Evolutionary conservation across 2,113 vertebrate species (phyloP), one percentile per base, ranked within the genome.

Genomic region (Lagopus muta): DNA sequence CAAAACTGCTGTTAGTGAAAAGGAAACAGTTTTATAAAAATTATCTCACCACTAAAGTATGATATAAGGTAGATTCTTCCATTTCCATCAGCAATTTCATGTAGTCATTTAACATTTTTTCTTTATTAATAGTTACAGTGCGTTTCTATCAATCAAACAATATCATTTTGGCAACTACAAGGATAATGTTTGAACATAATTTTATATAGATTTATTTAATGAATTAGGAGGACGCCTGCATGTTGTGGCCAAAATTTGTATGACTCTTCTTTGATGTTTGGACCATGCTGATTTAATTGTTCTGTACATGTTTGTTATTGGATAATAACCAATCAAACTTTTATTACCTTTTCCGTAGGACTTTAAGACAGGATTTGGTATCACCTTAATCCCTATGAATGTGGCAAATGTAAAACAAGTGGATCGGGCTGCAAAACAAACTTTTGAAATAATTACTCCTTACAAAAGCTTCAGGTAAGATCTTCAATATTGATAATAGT

Each of bases 401-500:
- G 98, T 99, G 74, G 98, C 99, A 69, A 98, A 98, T 55, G 97
- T 99, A 32, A 98, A 98, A 96, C 98, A 99, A 54, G 81, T 98
- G 73, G 99, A 99, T 89, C 98, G 98, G 43, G 96, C 95, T 85
- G 93, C 95, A 61, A 98, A 98, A 55, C 98, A 98, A 61, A 97
- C 97, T 90, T 99, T 99, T 95, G 99, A 99, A 97, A 97, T 99
- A 97, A 99, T 98, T 96, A 99, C 99, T n/a, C 99, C 99, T 60
- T 99, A 99, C 83, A 98, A 98, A 95, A 99, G 98, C 94, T 99
- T 99, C 96, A 99, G 98, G 99, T 99, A 96, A 97, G 98, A 54
- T 17, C 30, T 47, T 77, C 18, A 72, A 30, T 70, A 45, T 77
- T 54, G 25, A 50, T 25, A 50, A 25, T 25, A 54, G 52, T 16